Evolutionary conservation across 35 echinoderm and acorn worm genomes (phyloP).

Genomic region (Ophioderma brevispina): DNA sequence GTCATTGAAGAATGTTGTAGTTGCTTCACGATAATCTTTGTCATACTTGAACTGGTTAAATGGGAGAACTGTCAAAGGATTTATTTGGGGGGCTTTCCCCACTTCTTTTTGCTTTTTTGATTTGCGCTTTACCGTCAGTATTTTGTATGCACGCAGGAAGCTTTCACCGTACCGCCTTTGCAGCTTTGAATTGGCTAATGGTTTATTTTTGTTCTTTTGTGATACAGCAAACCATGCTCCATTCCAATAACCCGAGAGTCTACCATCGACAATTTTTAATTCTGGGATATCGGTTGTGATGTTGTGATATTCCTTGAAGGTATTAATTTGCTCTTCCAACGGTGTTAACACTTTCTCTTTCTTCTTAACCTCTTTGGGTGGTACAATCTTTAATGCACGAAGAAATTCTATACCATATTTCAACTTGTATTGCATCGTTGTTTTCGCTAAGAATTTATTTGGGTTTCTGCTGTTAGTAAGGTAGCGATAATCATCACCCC

Average conservation of each 20-base stretch:
- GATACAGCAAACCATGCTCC: not conserved
- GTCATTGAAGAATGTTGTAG: not conserved
- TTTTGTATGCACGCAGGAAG: conserved; percentile 1
- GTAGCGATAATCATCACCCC: too few relatives aligned
- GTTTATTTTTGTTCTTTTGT: conserved; percentile 3
- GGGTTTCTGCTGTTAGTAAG: not conserved
- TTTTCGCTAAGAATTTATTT: not conserved
- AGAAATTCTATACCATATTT: not conserved
- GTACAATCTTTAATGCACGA: not conserved
- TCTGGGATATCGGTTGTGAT: not conserved
- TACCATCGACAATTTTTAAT: not conserved
- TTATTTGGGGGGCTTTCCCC: not conserved
- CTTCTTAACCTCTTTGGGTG: not conserved
- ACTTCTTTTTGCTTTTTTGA: not conserved
- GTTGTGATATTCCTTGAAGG: not conserved
- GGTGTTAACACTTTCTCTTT: not conserved
- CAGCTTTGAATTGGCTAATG: not conserved
- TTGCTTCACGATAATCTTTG: not conserved
- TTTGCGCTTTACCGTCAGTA: not conserved
- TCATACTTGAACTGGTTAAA: conserved; percentile 1
- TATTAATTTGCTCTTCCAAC: not conserved
- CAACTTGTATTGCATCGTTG: conserved; percentile 2
- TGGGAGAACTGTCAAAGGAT: not conserved
- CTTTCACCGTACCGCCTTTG: not conserved
- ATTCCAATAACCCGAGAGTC: not conserved